Percentiles rank a stretch among this genome's conserved stretches.
These are phyloP conservation scores for Grantiella picta DNA, from an alignment of 2,113 vertebrate species.

Conservation along the genomic window DNA sequence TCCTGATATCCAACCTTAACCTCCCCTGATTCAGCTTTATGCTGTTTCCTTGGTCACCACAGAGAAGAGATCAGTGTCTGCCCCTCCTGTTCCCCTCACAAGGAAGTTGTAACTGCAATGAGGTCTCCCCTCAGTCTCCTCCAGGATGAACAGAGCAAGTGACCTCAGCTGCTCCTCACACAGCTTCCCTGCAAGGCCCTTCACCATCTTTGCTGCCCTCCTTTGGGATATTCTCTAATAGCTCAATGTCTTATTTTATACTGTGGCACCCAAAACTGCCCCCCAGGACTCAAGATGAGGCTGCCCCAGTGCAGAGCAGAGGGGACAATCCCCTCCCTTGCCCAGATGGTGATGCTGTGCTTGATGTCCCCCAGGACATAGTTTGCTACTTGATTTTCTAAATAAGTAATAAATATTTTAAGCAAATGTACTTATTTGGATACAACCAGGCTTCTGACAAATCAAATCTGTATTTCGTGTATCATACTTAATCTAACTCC, in stretches of 20 bases:
- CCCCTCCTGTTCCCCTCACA: fast-evolving
- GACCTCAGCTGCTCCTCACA: fast-evolving
- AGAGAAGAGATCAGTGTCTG: neutral
- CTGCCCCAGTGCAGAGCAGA: fast-evolving
- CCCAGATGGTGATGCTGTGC: fast-evolving
- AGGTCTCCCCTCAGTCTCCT: neutral
- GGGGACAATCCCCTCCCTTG: too few species aligned
- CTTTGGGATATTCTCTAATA: neutral
- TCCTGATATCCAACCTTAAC: neutral
- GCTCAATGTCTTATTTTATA: fast-evolving
- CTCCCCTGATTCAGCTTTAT: neutral
- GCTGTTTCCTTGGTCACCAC: neutral
- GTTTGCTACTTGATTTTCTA: neutral
- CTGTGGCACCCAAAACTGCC: fast-evolving
- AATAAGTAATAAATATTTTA: neutral
- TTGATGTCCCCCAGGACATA: neutral
- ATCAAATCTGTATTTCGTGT: neutral
- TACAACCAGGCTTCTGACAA: neutral
- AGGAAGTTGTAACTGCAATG: fast-evolving
- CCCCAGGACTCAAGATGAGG: fast-evolving
- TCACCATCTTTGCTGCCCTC: fast-evolving
- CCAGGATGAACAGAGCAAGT: neutral
- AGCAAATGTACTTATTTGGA: neutral
- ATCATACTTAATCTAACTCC: neutral
- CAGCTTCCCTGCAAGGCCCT: fast-evolving